Conservation (phyloP, 2,113 vertebrate genomes). For the Plestiodon gilberti region DNA sequence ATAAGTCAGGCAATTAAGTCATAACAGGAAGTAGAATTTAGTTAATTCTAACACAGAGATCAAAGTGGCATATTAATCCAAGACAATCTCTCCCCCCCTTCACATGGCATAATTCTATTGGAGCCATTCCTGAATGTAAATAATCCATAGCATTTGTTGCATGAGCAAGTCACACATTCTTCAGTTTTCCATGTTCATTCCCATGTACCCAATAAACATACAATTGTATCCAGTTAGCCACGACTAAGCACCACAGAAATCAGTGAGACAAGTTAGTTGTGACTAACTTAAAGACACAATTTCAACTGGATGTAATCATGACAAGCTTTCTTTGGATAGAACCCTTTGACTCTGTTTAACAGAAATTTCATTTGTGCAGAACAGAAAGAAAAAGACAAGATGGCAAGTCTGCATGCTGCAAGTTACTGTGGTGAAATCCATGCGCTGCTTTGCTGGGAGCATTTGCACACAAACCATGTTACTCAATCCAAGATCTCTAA, state of each 20-base stretch:
- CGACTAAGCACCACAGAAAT: no score
- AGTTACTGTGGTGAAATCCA: neutral
- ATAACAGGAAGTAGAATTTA: neutral
- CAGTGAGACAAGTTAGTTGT: no score
- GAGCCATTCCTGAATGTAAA: neutral
- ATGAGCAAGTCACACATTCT: neutral
- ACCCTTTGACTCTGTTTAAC: neutral
- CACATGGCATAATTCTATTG: no score
- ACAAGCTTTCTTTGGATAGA: no score
- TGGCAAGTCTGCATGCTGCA: neutral
- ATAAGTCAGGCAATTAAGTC: no score
- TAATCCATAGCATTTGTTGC: neutral
- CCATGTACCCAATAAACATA: neutral
- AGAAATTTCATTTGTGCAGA: neutral
- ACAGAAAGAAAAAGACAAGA: no score
- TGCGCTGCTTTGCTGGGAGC: no score
- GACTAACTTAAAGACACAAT: no score
- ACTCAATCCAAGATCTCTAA: neutral
- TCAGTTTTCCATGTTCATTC: no score
- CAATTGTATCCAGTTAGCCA: no score
- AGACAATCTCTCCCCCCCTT: neutral
- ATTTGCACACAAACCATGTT: neutral
- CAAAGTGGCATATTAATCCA: neutral
- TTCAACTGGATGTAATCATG: no score
- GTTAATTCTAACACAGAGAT: neutral